A percentile compares a stretch with the other conserved stretches of the same genome.
Evolutionary conservation across 2,888 invertebrate species (phyloP).

Genomic region (Polyommatus icarus): DNA sequence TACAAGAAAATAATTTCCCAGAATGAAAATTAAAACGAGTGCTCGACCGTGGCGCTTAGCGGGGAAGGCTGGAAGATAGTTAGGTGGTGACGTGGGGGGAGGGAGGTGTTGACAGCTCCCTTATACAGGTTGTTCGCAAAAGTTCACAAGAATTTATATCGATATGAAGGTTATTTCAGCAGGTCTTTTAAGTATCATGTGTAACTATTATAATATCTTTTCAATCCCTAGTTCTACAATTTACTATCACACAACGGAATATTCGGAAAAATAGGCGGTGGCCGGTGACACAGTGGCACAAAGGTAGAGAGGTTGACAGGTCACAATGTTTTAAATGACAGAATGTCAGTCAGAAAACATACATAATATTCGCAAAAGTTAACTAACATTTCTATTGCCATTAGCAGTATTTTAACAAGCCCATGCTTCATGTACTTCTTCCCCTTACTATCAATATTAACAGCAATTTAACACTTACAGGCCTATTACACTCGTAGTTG

Average conservation of each 20-base stretch:
- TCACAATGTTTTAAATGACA: too few species aligned
- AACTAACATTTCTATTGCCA: too few species aligned
- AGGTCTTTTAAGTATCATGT: too few species aligned
- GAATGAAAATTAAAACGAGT: constrained; percentile 43
- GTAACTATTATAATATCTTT: not conserved
- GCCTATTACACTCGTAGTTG: not conserved
- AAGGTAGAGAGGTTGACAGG: too few species aligned
- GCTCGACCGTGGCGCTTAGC: constrained; percentile 41
- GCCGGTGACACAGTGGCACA: too few species aligned
- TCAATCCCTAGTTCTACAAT: too few species aligned
- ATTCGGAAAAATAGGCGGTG: too few species aligned
- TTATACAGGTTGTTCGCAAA: not conserved
- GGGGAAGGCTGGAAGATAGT: constrained; percentile 43
- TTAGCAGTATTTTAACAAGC: too few species aligned
- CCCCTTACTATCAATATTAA: not conserved
- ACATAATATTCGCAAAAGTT: too few species aligned
- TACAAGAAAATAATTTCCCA: constrained; percentile 40
- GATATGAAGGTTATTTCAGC: not conserved
- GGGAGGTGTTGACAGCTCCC: constrained; percentile 18
- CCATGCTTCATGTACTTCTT: too few species aligned
- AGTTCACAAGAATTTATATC: not conserved
- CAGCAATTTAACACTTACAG: not conserved
- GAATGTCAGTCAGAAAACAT: too few species aligned
- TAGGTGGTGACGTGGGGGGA: constrained; percentile 34
- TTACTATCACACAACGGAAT: too few species aligned